Percentiles rank a stretch among this genome's conserved stretches.
Evolutionary conservation across 2,113 vertebrate genomes (phyloP).

Genomic region (Symphodus melops): DNA sequence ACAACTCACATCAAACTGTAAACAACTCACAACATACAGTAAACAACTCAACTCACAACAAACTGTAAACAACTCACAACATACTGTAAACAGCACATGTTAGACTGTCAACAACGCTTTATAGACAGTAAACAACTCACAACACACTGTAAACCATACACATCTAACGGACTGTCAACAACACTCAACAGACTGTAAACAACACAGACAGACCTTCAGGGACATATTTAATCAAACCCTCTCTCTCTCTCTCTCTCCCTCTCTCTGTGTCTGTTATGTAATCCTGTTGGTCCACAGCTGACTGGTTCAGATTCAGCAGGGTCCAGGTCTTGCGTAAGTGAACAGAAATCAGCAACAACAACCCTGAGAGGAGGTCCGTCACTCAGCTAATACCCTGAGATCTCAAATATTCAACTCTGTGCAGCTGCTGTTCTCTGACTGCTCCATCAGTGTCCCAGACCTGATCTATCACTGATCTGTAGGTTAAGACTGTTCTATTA

Average conservation of each 20-base stretch:
- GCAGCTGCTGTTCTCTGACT: conserved; percentile 19
- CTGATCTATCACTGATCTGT: neutral
- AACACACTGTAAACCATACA: no score
- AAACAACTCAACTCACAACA: conserved; percentile 58
- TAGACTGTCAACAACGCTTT: no score
- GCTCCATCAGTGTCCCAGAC: neutral
- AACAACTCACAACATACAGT: conserved; percentile 72
- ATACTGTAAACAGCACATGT: no score
- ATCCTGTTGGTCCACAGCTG: conserved; percentile 63
- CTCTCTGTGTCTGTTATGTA: conserved; percentile 70
- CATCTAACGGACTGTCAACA: no score
- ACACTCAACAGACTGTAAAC: no score
- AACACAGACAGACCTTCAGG: no score
- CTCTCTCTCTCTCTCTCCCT: conserved; percentile 30
- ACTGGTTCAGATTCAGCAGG: conserved; percentile 62
- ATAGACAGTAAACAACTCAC: no score
- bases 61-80: no score
- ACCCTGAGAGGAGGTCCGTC: conserved; percentile 50
- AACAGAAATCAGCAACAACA: conserved; percentile 69
- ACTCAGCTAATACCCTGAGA: conserved; percentile 30
- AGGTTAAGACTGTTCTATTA: neutral
- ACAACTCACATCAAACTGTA: conserved; percentile 67
- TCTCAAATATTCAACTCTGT: conserved; percentile 29
- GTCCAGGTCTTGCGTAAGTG: conserved; percentile 81
- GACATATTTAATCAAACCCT: no score